phyloP scores from a whole-genome alignment of 2,888 invertebrate genomes.

The Eulithis testata region DNA sequence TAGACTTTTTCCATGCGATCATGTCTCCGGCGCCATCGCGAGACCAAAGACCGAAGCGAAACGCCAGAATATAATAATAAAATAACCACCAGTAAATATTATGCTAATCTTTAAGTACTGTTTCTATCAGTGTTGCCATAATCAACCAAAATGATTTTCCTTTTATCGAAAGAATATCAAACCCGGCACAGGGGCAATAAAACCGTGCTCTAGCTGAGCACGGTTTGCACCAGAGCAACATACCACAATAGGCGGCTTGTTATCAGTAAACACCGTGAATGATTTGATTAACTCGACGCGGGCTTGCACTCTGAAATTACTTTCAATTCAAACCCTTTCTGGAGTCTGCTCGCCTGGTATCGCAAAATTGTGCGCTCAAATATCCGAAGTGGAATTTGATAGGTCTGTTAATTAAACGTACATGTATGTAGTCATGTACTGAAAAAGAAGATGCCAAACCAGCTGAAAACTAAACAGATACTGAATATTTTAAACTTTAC shows the following conservation, averaged over 20 bases:
- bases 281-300: constrained; percentile 82
- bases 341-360: constrained; percentile 62
- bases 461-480: constrained; percentile 1
- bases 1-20: too few species aligned
- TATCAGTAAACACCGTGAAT: constrained; percentile 81
- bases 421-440: not conserved
- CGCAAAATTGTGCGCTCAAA: constrained; percentile 43
- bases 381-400: constrained; percentile 41
- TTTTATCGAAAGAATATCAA: constrained; percentile 11
- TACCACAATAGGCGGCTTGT: constrained; percentile 57
- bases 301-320: constrained; percentile 81
- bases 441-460: constrained; percentile 12
- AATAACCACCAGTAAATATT: too few species aligned
- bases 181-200: constrained; percentile 37
- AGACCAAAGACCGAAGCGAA: too few species aligned
- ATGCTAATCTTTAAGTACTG: too few species aligned
- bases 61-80: too few species aligned
- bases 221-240: constrained; percentile 70
- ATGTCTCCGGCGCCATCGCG: too few species aligned
- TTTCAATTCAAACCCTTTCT: constrained; percentile 69
- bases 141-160: constrained; percentile 3
- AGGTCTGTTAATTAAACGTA: constrained; percentile 27
- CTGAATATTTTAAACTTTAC: constrained; percentile 3
- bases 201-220: constrained; percentile 46
- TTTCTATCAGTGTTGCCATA: not conserved